phyloP scores from a whole-genome alignment of 2,888 invertebrate species.

The Philereme transversata region DNA sequence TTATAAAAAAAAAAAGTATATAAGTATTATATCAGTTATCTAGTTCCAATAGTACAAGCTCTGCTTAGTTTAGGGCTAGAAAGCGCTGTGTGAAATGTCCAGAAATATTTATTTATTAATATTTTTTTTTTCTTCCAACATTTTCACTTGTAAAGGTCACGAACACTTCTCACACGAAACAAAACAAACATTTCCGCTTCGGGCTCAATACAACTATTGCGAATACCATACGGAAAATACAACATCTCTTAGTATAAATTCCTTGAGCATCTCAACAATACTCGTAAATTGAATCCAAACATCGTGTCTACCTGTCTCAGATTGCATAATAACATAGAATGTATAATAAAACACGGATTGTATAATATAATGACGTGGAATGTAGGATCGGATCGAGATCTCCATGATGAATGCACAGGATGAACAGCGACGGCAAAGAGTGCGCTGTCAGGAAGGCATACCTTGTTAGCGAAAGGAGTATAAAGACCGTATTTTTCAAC shows the following conservation, averaged over 20 bases:
- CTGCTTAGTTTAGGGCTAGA: too few species aligned
- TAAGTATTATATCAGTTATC: too few species aligned
- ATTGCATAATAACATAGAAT: conserved; percentile 17
- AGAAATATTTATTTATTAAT: too few species aligned
- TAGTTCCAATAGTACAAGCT: too few species aligned
- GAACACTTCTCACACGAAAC: too few species aligned
- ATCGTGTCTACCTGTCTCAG: conserved; percentile 15
- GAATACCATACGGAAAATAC: conserved; percentile 6
- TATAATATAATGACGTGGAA: conserved; percentile 28
- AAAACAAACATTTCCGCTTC: conserved; percentile 3
- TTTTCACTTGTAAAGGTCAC: too few species aligned
- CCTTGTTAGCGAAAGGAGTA: conserved; percentile 20
- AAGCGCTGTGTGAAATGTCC: too few species aligned
- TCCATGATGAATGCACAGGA: conserved; percentile 39
- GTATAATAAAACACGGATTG: conserved; percentile 7
- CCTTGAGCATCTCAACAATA: conserved; percentile 9
- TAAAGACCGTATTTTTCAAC: too few species aligned
- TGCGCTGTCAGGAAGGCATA: conserved; percentile 37
- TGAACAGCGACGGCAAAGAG: conserved; percentile 35
- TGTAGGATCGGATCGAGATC: conserved; percentile 35
- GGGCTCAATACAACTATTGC: background rate
- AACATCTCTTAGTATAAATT: too few species aligned
- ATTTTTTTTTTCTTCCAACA: too few species aligned
- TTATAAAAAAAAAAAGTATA: too few species aligned
- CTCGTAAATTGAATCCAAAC: conserved; percentile 20